Evolutionary conservation across 2,797 vertebrate genomes (phyloP), one percentile per base, ranked within the genome.

Genomic region (Clarias platycephalus): DNA sequence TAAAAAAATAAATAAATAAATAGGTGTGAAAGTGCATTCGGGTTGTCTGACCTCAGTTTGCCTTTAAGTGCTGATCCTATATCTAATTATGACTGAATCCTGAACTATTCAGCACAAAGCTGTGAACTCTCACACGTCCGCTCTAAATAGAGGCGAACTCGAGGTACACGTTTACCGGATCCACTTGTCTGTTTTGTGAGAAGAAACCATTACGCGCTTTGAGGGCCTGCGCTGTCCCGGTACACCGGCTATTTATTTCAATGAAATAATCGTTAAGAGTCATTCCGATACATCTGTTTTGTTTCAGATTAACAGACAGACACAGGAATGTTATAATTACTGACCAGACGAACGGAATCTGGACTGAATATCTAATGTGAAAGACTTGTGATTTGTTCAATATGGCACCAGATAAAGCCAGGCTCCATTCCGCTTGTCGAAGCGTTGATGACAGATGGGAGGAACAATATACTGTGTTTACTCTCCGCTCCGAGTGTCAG

Each of bases 381-480:
- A 44, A 82, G 71, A 85, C 63, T 87, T 87, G 83, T 87, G 87
- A 88, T 87, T 89, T 37, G 82, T 66, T 80, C 83, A 86, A 85
- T 84, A 84, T 85, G 88, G 81, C 83, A 71, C 16, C 18, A 66
- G 55, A 81, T 66, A 85, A 74, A 83, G 72, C 84, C 62, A 75
- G 28, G 81, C 78, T 71, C 63, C 34, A 72, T 28, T 77, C 86
- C 78, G 80, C 80, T 84, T 83, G 86, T 88, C 57, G 75, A 89
- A 86, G 90, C 87, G 90, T 88, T 80, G 66, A 90, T 71, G 90
- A 91, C 92, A 93, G 93, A 94, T 92, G 93, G 92, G 88, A 93
- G 87, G 89, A 92, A 91, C 89, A 92, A 92, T 92, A 91, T 89
- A 91, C 88, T 88, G 86, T 90, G 92, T 90, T 89, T 85, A 91